Evolutionary conservation across 2,113 vertebrate species (phyloP).

Genomic region (Lepus americanus): DNA sequence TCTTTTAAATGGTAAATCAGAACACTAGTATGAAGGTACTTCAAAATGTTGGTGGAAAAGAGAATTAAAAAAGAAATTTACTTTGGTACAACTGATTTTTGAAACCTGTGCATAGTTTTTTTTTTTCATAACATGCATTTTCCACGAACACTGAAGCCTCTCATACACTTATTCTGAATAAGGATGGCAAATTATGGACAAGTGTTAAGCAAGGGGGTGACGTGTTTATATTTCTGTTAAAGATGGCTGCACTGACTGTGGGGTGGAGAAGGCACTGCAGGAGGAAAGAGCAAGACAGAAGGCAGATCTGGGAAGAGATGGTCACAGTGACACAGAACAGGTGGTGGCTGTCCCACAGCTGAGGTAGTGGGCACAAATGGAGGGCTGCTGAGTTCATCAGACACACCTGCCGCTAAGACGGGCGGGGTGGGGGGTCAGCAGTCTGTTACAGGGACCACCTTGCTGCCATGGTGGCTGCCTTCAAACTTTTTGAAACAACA

Average conservation of each 20-base stretch:
- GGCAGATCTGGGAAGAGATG: neutral
- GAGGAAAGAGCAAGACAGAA: neutral
- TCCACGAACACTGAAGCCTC: too few species aligned
- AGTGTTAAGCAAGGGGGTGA: neutral
- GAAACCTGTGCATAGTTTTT: too few species aligned
- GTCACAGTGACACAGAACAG: too few species aligned
- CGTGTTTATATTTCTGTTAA: neutral
- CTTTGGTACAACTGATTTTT: too few species aligned
- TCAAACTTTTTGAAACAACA: neutral
- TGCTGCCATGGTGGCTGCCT: neutral
- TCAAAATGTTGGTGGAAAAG: too few species aligned
- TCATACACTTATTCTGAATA: neutral
- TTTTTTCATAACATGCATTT: too few species aligned
- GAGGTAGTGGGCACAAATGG: neutral
- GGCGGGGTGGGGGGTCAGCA: neutral
- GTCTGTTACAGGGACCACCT: neutral
- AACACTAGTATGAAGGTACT: neutral
- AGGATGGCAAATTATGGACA: neutral
- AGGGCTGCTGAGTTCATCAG: neutral
- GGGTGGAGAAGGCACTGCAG: neutral
- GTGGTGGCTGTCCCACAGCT: neutral
- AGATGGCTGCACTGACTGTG: neutral
- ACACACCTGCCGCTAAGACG: neutral
- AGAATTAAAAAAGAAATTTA: too few species aligned
- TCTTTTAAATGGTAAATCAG: neutral